Conservation (phyloP, 1,140 invertebrate genomes). For the Drosophila parabipectinata region DNA sequence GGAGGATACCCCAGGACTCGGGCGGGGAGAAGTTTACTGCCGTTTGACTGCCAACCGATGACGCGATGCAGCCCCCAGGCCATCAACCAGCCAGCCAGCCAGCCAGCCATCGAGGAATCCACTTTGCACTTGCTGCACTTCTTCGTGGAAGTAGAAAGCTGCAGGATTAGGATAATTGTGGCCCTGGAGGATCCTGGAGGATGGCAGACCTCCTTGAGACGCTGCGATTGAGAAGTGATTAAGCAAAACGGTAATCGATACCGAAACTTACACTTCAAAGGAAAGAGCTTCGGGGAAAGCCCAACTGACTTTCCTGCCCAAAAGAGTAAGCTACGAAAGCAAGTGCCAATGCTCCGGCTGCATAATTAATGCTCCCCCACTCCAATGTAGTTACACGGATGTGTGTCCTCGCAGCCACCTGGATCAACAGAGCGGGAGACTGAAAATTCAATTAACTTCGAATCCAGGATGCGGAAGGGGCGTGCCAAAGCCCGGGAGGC, state of each 20-base stretch:
- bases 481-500: conserved; percentile 12
- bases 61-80: conserved; percentile 34
- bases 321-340: neutral
- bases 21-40: conserved; percentile 25
- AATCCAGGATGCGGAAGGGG: neutral
- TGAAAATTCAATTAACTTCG: conserved; percentile 52
- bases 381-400: neutral
- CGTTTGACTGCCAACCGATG: conserved; percentile 38
- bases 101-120: conserved; percentile 23
- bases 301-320: conserved; percentile 1
- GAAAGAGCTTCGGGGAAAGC: neutral
- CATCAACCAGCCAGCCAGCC: conserved; percentile 17
- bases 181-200: neutral
- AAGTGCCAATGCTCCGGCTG: conserved; percentile 13
- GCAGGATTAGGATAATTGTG: conserved; percentile 32
- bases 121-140: conserved; percentile 36
- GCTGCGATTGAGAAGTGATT: conserved; percentile 27
- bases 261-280: neutral
- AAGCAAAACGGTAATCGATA: conserved; percentile 31
- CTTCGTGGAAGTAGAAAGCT: conserved; percentile 1
- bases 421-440: neutral
- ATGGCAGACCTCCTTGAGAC: neutral
- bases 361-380: conserved; percentile 29
- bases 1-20: neutral
- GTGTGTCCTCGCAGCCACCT: neutral